Percentiles rank a stretch among this genome's conserved stretches.
Evolutionary conservation across 2,113 vertebrate genomes (phyloP).

Genomic region (cat (Felis catus)): F.catus_Fca126_mat1.0 CM031414.1:87345001-87345500

Average conservation of each 20-base stretch:
- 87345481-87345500: neutral
- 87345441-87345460: neutral
- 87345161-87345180: neutral
- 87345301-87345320: neutral
- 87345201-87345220: neutral
- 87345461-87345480: neutral
- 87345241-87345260: neutral
- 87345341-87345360: neutral
- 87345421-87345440: neutral
- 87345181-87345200: neutral
- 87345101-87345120: neutral
- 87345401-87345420: neutral
- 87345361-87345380: neutral
- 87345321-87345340: neutral
- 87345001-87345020: constrained; percentile 39
- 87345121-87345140: constrained; percentile 6
- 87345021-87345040: neutral
- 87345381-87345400: neutral
- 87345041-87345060: neutral
- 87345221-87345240: neutral
- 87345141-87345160: neutral
- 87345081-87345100: neutral
- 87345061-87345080: neutral
- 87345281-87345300: constrained; percentile 5
- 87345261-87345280: neutral